These are phyloP conservation scores for Boloria euphrosyne DNA, from an alignment of 2,888 invertebrate species.

Conservation along the genomic window DNA sequence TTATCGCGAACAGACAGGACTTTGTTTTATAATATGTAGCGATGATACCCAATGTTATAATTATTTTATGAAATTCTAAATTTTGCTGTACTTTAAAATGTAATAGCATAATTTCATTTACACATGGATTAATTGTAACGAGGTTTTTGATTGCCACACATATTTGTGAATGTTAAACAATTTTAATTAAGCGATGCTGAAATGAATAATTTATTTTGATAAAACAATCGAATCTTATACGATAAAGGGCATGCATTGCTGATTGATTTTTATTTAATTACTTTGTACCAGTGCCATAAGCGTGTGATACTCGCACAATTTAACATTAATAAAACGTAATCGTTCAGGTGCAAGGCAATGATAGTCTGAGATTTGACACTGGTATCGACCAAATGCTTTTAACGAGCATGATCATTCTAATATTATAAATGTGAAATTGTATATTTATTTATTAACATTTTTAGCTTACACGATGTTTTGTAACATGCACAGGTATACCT, in stretches of 20 bases:
- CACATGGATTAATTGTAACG: conserved; percentile 41
- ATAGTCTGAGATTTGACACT: too few species aligned
- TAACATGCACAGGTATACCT: too few species aligned
- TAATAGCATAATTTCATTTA: conserved; percentile 36
- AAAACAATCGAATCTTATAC: conserved; percentile 26
- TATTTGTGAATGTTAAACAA: conserved; percentile 39
- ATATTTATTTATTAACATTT: too few species aligned
- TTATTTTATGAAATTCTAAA: conserved; percentile 24
- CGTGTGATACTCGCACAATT: background rate
- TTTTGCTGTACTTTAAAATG: conserved; percentile 40
- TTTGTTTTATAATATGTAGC: too few species aligned
- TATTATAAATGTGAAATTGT: too few species aligned
- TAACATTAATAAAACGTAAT: background rate
- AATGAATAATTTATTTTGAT: conserved; percentile 36
- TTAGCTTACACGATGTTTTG: too few species aligned
- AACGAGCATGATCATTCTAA: too few species aligned
- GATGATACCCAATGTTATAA: background rate
- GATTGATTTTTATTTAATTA: conserved; percentile 30
- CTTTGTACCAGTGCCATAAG: conserved; percentile 3
- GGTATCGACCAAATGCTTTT: too few species aligned
- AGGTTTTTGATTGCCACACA: conserved; percentile 40
- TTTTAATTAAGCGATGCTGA: conserved; percentile 34
- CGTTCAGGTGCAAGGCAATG: background rate
- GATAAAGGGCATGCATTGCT: conserved; percentile 22
- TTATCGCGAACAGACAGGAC: too few species aligned